A percentile compares a stretch with the other conserved stretches of the same genome.
Conservation (phyloP, 2,113 vertebrate species). For the Fukomys damarensis region DNA sequence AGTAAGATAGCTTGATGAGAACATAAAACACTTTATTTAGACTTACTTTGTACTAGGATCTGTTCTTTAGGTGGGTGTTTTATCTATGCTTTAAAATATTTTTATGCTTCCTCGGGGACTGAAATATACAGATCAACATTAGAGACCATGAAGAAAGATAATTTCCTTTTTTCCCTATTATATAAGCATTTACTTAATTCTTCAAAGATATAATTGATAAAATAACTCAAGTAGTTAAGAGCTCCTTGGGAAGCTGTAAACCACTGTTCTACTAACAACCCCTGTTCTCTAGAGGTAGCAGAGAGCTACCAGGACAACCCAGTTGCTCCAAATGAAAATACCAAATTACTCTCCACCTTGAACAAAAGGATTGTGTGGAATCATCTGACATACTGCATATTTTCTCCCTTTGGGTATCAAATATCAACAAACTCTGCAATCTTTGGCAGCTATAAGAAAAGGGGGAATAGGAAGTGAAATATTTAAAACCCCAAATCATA, state of each 20-base stretch:
- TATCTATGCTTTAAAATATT: background rate
- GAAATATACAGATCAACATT: background rate
- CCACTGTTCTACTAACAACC: background rate
- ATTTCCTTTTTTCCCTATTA: background rate
- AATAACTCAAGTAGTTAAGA: background rate
- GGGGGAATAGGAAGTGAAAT: background rate
- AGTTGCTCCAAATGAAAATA: background rate
- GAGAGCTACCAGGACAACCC: background rate
- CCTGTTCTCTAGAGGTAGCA: background rate
- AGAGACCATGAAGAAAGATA: background rate
- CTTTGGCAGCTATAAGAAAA: background rate
- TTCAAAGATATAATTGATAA: slow-evolving; percentile 15
- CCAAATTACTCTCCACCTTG: background rate
- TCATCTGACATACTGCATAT: background rate
- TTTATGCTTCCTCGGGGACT: background rate
- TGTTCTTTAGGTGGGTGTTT: background rate
- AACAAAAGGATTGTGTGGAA: background rate
- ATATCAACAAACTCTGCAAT: background rate
- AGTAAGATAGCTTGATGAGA: background rate
- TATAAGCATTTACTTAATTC: background rate
- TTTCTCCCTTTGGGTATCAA: background rate
- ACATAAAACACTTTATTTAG: background rate
- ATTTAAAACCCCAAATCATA: background rate
- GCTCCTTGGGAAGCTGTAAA: background rate
- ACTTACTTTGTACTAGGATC: background rate